Conservation (phyloP, 2,113 vertebrate genomes). For the Halcyon malimbica region DNA sequence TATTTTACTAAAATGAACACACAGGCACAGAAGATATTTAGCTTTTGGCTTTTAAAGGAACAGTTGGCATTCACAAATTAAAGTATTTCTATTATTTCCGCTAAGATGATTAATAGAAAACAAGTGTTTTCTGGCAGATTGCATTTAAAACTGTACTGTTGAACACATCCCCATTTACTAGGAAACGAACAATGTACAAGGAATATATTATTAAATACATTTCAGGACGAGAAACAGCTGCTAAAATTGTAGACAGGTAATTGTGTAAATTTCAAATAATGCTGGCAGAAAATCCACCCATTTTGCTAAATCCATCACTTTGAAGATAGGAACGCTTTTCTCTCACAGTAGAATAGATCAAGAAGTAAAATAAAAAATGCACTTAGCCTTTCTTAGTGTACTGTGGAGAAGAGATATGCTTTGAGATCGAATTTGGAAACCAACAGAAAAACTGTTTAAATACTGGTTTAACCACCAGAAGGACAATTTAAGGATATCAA, state of each 20-base stretch:
- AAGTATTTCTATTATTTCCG: conserved; percentile 35
- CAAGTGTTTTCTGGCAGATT: conserved; percentile 5
- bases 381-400: background rate
- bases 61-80: background rate
- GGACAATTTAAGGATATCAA: background rate
- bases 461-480: background rate
- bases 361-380: background rate
- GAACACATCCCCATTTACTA: background rate
- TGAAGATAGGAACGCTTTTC: background rate
- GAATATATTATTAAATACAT: background rate
- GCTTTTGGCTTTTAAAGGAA: conserved; percentile 12
- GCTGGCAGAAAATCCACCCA: background rate
- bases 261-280: background rate
- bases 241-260: background rate
- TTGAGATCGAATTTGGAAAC: background rate
- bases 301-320: background rate
- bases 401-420: background rate
- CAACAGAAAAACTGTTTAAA: background rate
- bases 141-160: background rate
- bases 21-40: background rate
- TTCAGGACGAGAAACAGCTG: background rate
- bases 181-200: background rate
- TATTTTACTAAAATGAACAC: background rate
- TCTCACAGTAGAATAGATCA: background rate
- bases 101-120: conserved; percentile 29